Evolutionary conservation across 2,797 vertebrate species (phyloP).

Genomic region (Gallirallus australis): DNA sequence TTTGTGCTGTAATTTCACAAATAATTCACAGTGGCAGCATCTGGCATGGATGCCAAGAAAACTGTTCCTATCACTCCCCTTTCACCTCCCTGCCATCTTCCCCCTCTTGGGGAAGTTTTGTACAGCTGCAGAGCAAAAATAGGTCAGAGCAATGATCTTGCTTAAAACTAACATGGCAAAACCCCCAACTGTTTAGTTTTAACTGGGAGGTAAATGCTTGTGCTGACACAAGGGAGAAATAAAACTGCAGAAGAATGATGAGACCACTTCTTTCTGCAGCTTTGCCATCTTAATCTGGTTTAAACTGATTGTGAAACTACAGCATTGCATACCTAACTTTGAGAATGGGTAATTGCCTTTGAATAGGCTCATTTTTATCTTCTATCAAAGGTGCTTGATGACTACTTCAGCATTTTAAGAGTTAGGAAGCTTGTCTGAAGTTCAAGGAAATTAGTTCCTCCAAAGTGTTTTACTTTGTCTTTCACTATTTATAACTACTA

Average conservation of each 20-base stretch:
- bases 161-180: slow-evolving; percentile 14
- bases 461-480: background rate
- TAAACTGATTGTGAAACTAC: background rate
- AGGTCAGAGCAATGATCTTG: background rate
- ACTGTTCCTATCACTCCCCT: background rate
- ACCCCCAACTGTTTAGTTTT: background rate
- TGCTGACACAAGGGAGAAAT: background rate
- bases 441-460: background rate
- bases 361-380: background rate
- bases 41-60: background rate
- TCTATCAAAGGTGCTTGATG: background rate
- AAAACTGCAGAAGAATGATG: background rate
- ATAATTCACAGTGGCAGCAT: background rate
- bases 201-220: background rate
- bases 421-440: background rate
- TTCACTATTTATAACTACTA: background rate
- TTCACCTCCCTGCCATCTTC: background rate
- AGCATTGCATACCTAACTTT: background rate
- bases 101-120: background rate
- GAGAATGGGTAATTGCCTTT: background rate
- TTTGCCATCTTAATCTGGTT: background rate
- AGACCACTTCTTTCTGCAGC: background rate
- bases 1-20: background rate
- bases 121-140: background rate
- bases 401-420: background rate